Base-by-base conservation (phyloP, 2,797 vertebrate genomes). In the Delichon dasypus region DNA sequence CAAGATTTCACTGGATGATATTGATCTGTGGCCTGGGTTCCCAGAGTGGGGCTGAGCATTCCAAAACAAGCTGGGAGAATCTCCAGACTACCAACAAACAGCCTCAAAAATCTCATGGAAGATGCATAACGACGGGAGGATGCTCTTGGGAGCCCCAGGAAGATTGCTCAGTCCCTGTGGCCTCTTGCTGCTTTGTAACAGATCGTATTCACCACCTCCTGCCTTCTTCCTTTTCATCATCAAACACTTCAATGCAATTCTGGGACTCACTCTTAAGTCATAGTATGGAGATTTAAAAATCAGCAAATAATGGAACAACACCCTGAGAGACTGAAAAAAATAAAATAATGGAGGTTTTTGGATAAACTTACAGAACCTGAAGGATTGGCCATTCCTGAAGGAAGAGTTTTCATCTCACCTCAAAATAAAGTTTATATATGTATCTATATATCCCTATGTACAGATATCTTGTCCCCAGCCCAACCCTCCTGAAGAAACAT, bases 111-210 rank as follows among this genome's bases (percentile, higher is more conserved):
- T 45, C 64, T 45, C 0, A 0, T 13, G 44, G 32, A 67, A 77
- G 44, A 12, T n/a, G 13, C 6, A 65, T 2, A 0, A 18, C 0
- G 3, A 60, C 2, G 9, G 60, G 11, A 71, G 27, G 27, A 42
- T 25, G 25, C 15, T 80, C 61, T 74, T 1, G 1, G 75, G 51
- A 66, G 16, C 5, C 12, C 34, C 5, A 7, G 36, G 36, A 71
- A 79, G 27, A 34, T 34, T 58, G 8, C 9, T 70, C 9, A 30
- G 32, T 16, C 66, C 36, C 23, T 61, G 19, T 27, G 36, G 15
- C 6, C 10, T 72, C 65, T 36, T 67, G 32, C 4, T 90, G 38
- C n/a, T 84, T 85, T 58, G 22, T 25, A 50, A 25, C 4, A 51
- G 20, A 3, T 23, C 61, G 57, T 21, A 42, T 30, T 27, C 40